A percentile compares a stretch with the other conserved stretches of the same genome.
phyloP scores from a whole-genome alignment of 1,140 invertebrate genomes.

The Bombus vancouverensis region DNA sequence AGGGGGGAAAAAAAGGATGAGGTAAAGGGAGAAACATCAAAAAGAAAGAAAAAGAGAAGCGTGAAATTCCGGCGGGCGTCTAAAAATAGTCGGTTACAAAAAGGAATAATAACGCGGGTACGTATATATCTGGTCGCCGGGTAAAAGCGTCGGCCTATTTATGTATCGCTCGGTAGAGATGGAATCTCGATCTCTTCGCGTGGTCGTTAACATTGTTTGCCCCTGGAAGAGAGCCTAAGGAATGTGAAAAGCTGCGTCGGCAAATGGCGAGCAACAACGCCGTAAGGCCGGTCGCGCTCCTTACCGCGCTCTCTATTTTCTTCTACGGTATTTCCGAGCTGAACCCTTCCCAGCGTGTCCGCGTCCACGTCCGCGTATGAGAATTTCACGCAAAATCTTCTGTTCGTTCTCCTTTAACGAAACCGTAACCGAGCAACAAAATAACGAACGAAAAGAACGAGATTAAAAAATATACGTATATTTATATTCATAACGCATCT shows the following conservation, averaged over 20 bases:
- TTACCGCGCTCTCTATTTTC: constrained; percentile 35
- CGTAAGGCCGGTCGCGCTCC: constrained; percentile 17
- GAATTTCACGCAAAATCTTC: constrained; percentile 35
- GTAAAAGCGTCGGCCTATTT: constrained; percentile 66
- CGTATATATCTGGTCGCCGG: constrained; percentile 55
- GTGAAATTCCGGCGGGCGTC: constrained; percentile 63
- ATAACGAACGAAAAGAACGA: neutral
- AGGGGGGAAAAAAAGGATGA: constrained; percentile 9
- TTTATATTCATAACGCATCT: neutral
- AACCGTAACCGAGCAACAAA: neutral
- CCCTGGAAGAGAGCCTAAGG: constrained; percentile 57
- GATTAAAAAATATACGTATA: too few relatives aligned
- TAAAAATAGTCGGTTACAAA: constrained; percentile 69
- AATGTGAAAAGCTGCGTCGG: constrained; percentile 67
- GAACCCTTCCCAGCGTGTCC: constrained; percentile 26
- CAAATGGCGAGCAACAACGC: constrained; percentile 51
- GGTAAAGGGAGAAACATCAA: constrained; percentile 17
- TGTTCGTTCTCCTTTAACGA: neutral
- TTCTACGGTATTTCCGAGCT: constrained; percentile 38
- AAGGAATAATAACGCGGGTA: constrained; percentile 62
- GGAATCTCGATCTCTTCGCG: constrained; percentile 63
- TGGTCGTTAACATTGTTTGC: constrained; percentile 72
- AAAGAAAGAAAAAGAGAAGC: constrained; percentile 40
- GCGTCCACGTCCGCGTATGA: neutral
- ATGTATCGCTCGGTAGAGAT: constrained; percentile 60